phyloP scores from a whole-genome alignment of 2,888 invertebrate species.

The Ochropleura leucogaster region DNA sequence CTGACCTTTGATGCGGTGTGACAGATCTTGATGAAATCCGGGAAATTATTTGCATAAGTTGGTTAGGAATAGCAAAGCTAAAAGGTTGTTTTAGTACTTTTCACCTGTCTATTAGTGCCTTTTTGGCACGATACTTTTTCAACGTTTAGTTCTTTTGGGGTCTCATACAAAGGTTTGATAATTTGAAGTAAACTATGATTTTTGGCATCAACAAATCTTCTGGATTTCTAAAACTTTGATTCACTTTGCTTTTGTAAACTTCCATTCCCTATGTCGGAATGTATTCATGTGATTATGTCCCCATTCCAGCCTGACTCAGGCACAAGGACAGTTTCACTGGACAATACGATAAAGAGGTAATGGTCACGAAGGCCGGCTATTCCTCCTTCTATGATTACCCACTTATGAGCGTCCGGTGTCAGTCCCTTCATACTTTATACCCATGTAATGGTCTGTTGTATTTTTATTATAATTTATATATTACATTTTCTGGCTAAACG shows the following conservation, averaged over 20 bases:
- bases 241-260: background rate
- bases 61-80: background rate
- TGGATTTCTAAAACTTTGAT: background rate
- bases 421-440: constrained; percentile 41
- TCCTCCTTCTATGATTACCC: constrained; percentile 66
- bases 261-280: background rate
- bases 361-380: constrained; percentile 60
- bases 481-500: constrained; percentile 1
- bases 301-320: constrained; percentile 7
- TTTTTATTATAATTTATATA: background rate
- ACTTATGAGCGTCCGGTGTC: constrained; percentile 74
- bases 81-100: background rate
- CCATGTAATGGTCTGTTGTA: constrained; percentile 11
- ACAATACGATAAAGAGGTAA: constrained; percentile 67
- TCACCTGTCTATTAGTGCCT: background rate
- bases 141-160: background rate
- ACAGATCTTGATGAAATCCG: constrained; percentile 74
- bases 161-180: background rate
- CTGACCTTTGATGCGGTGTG: constrained; percentile 79
- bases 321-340: constrained; percentile 49
- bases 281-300: constrained; percentile 10
- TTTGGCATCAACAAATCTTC: too few relatives aligned
- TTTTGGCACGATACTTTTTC: background rate
- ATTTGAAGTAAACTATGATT: background rate
- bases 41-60: constrained; percentile 64